A percentile compares a stretch with the other conserved stretches of the same genome.
Evolutionary conservation across 2,888 invertebrate genomes (phyloP).

Genomic region (Sminthurinus aureus): DNA sequence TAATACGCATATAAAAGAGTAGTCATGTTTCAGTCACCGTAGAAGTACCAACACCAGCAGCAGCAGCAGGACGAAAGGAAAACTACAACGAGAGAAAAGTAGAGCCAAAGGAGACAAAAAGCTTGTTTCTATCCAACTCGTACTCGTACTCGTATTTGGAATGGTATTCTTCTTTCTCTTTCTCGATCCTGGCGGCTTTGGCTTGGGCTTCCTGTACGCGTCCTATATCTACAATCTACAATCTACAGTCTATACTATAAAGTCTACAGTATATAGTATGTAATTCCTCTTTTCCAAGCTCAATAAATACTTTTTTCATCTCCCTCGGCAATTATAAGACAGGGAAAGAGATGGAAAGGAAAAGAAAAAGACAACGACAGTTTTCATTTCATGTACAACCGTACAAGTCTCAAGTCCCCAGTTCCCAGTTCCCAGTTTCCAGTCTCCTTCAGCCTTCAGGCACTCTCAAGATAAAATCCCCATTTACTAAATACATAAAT

Average conservation of each 20-base stretch:
- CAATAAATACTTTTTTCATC: constrained; percentile 31
- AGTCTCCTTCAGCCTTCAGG: no score
- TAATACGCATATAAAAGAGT: constrained; percentile 34
- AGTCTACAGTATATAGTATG: no score
- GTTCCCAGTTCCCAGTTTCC: no score
- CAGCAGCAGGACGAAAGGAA: background rate
- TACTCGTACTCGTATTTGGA: no score
- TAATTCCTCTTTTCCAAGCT: constrained; percentile 20
- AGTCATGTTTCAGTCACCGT: background rate
- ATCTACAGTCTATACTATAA: no score
- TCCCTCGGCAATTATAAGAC: constrained; percentile 12
- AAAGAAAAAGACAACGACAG: background rate
- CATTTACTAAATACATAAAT: background rate
- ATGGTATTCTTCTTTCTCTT: background rate
- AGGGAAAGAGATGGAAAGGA: background rate
- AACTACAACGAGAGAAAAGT: background rate
- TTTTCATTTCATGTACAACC: background rate
- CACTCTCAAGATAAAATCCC: no score
- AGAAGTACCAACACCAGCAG: no score
- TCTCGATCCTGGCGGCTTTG: background rate
- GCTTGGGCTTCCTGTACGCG: no score
- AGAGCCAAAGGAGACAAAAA: background rate
- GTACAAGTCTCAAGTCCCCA: no score
- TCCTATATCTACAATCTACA: no score
- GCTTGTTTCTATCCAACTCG: background rate